Evolutionary conservation across 2,888 invertebrate genomes (phyloP).

Genomic region (Euphydryas editha): DNA sequence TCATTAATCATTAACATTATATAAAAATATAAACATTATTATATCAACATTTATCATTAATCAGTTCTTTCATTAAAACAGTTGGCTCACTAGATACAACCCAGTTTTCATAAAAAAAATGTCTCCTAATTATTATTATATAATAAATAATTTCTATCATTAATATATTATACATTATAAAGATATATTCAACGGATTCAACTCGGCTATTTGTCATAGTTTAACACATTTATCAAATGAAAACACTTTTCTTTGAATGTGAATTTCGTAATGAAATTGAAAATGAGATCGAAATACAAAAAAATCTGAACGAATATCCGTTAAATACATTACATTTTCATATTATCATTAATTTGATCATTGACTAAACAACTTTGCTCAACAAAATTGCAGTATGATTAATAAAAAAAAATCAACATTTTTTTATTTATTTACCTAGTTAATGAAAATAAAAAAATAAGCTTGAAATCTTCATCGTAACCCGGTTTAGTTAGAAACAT

Average conservation of each 20-base stretch:
- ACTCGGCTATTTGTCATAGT: not conserved
- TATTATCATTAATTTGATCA: conserved; percentile 8
- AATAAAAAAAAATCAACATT: conserved; percentile 7
- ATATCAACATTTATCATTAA: conserved; percentile 37
- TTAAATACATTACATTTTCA: not conserved
- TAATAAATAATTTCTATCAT: conserved; percentile 16
- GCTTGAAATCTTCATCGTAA: not conserved
- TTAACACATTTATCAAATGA: not conserved
- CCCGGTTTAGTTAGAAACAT: not conserved
- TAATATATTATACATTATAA: not conserved
- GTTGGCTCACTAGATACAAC: conserved; percentile 36
- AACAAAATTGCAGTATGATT: conserved; percentile 34
- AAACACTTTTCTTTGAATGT: not conserved
- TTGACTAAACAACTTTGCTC: conserved; percentile 21
- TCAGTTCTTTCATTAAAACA: conserved; percentile 47
- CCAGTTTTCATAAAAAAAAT: conserved; percentile 28
- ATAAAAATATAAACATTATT: conserved; percentile 34
- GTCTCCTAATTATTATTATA: conserved; percentile 6
- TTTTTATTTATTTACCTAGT: conserved; percentile 24
- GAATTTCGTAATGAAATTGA: not conserved
- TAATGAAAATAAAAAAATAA: conserved; percentile 19
- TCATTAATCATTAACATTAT: conserved; percentile 23
- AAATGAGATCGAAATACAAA: conserved; percentile 8
- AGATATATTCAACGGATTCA: conserved; percentile 1
- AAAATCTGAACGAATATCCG: not conserved